Percentiles rank a stretch among this genome's conserved stretches.
These are phyloP conservation scores for Drosophila paulistorum DNA, from an alignment of 1,140 invertebrate species.

Conservation along the genomic window DNA sequence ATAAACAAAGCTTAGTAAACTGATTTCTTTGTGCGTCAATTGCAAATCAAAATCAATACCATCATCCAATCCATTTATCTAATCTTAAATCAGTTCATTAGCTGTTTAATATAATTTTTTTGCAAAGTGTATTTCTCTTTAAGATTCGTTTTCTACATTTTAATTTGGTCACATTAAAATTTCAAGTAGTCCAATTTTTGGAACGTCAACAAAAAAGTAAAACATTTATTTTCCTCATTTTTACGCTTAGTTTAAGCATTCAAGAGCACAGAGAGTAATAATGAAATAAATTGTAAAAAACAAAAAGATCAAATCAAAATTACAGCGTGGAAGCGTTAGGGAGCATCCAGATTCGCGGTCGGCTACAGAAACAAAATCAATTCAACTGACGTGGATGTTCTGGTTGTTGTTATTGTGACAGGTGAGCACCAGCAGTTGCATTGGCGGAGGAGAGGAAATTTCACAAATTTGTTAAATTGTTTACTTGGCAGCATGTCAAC, in stretches of 20 bases:
- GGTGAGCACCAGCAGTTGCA: constrained; percentile 19
- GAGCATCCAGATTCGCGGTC: not conserved
- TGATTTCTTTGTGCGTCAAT: too few relatives aligned
- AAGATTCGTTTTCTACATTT: not conserved
- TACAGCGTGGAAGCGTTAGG: not conserved
- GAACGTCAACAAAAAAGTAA: constrained; percentile 51
- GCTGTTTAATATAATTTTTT: not conserved
- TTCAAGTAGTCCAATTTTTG: not conserved
- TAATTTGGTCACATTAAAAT: constrained; percentile 10
- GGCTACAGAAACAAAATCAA: constrained; percentile 5
- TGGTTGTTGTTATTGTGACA: constrained; percentile 33
- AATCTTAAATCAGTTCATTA: not conserved
- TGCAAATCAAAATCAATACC: not conserved
- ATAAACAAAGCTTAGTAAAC: too few relatives aligned
- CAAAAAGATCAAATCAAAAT: not conserved
- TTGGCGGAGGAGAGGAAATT: not conserved
- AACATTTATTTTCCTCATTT: constrained; percentile 32
- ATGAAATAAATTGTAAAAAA: not conserved
- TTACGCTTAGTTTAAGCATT: not conserved
- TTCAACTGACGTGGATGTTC: constrained; percentile 14
- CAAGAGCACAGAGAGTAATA: not conserved
- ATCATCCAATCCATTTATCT: too few relatives aligned
- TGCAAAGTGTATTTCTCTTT: not conserved
- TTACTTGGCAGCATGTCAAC: constrained; percentile 28
- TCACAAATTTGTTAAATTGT: not conserved